Percentiles rank a stretch among this genome's conserved stretches.
Conservation (phyloP, 1,140 invertebrate species). For the Thaumetopoea pityocampa region DNA sequence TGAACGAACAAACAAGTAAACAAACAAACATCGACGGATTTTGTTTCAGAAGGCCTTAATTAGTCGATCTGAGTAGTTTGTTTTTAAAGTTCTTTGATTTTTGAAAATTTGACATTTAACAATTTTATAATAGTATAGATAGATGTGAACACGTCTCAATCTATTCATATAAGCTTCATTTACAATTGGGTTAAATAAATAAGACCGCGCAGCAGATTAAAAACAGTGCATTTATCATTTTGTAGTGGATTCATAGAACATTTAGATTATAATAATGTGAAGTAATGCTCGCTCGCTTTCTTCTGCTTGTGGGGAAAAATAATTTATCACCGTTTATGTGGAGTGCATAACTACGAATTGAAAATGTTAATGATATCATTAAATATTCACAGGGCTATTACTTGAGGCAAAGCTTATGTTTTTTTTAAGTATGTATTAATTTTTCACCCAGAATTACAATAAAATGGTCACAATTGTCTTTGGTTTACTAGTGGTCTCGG, state of each 20-base stretch:
- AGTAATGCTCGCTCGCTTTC: conserved; percentile 15
- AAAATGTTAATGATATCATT: background rate
- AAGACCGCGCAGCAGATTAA: conserved; percentile 31
- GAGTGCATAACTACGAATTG: background rate
- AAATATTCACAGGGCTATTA: too few species aligned
- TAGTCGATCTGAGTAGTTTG: background rate
- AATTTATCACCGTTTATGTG: conserved; percentile 3
- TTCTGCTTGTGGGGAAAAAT: conserved; percentile 6
- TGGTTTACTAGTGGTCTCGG: too few species aligned
- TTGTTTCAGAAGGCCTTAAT: too few species aligned
- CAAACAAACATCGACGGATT: too few species aligned
- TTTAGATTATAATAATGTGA: conserved; percentile 30
- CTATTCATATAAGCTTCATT: conserved; percentile 30
- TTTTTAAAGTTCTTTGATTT: background rate
- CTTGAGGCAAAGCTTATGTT: too few species aligned
- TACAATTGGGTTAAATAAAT: conserved; percentile 51
- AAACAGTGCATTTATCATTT: conserved; percentile 35
- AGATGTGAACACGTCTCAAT: conserved; percentile 15
- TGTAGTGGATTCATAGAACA: conserved; percentile 23
- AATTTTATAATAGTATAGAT: too few species aligned
- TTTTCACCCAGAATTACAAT: too few species aligned
- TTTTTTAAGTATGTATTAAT: too few species aligned
- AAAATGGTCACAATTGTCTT: too few species aligned
- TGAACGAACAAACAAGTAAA: too few species aligned
- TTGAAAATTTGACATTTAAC: background rate